phyloP scores from a whole-genome alignment of 2,888 invertebrate genomes.

The Standfussiana lucernea region DNA sequence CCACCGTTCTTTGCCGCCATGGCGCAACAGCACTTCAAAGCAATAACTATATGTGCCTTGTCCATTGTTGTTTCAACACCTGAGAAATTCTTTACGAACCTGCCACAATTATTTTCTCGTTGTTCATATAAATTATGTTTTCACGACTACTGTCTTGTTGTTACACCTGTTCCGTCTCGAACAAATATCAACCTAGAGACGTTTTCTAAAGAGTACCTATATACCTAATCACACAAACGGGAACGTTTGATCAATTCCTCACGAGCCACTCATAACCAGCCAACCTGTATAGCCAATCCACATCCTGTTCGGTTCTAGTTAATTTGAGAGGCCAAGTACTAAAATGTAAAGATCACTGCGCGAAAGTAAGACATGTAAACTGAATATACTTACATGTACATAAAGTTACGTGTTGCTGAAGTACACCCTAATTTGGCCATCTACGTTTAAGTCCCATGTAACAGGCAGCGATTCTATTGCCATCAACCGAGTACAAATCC shows the following conservation, averaged over 20 bases:
- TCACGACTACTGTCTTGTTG: slow-evolving; percentile 54
- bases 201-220: background rate
- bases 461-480: background rate
- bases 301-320: background rate
- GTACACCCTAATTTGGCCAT: background rate
- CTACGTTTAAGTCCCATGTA: background rate
- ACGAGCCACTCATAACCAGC: background rate
- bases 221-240: background rate
- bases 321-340: background rate
- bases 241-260: background rate
- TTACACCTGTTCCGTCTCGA: slow-evolving; percentile 14
- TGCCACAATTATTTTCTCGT: slow-evolving; percentile 59
- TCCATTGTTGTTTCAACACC: slow-evolving; percentile 71
- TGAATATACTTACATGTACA: background rate
- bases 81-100: slow-evolving; percentile 69
- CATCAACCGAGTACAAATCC: background rate
- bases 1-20: slow-evolving; percentile 53
- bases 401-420: background rate
- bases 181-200: background rate
- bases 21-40: slow-evolving; percentile 65
- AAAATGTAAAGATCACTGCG: background rate
- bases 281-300: background rate
- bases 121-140: slow-evolving; percentile 53
- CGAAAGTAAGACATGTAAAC: background rate
- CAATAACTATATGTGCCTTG: slow-evolving; percentile 67